These are phyloP conservation scores for Salpingus planirostris DNA, from an alignment of 2,888 invertebrate species.

Conservation along the genomic window DNA sequence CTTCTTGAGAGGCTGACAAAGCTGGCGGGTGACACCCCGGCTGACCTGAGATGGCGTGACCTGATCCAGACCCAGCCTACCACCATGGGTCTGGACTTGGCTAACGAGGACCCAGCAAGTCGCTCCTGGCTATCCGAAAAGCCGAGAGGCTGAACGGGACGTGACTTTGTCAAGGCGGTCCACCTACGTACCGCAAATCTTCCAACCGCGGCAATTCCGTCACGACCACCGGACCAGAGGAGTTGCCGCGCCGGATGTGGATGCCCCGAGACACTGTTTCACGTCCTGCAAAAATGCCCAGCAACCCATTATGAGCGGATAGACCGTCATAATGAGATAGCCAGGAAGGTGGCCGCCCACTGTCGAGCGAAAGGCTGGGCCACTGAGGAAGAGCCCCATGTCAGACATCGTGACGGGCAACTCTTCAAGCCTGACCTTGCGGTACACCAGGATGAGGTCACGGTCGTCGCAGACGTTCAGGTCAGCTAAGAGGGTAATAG, in stretches of 20 bases:
- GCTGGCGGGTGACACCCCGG: constrained; percentile 4
- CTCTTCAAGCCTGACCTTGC: constrained; percentile 16
- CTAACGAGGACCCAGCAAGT: constrained; percentile 13
- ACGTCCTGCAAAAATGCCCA: constrained; percentile 18
- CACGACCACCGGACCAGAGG: constrained; percentile 12
- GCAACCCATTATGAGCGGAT: constrained; percentile 16
- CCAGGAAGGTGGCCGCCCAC: constrained; percentile 3
- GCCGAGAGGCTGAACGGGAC: constrained; percentile 16
- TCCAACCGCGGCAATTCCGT: constrained; percentile 17
- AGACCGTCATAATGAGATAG: constrained; percentile 9
- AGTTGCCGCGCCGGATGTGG: constrained; percentile 16
- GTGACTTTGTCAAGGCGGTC: constrained; percentile 19
- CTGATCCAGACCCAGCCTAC: constrained; percentile 4
- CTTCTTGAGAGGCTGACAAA: neutral
- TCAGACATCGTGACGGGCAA: constrained; percentile 9
- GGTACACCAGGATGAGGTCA: constrained; percentile 1
- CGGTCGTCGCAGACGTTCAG: constrained; percentile 3
- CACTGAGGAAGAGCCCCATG: constrained; percentile 9
- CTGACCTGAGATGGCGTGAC: constrained; percentile 6
- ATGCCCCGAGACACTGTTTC: constrained; percentile 11
- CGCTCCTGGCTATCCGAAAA: constrained; percentile 1
- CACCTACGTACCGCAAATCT: constrained; percentile 18
- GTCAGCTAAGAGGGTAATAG: constrained; percentile 4
- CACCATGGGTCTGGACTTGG: constrained; percentile 10
- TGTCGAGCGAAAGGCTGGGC: constrained; percentile 3